Base-by-base conservation (phyloP, 2,113 vertebrate species). In the Gasterosteus nipponicus region DNA sequence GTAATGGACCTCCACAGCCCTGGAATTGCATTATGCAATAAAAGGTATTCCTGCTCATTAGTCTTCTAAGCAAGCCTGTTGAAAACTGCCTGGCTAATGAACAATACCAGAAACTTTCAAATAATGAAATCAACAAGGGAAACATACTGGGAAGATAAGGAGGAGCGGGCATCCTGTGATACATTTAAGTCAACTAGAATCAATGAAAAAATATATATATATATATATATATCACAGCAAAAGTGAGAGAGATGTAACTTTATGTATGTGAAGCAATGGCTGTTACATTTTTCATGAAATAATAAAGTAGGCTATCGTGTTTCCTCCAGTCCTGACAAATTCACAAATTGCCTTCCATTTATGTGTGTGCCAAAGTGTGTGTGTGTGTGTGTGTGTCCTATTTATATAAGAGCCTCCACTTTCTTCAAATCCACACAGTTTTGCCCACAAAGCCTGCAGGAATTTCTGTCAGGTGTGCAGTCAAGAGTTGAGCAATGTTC, bases 71-170 rank as follows among this genome's bases (percentile, higher is more conserved):
- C 75, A 77, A 86, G 67, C 78, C 79, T 81, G 81, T 87, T 81
- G 80, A 90, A 89, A 90, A 81, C 69, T 71, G 87, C 62, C 86
- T 53, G 86, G 82, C 87, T 93, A 92, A 92, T 93, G 91, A 94
- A 91, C 71, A 86, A 57, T 3, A 81, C 69, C 47, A 81, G 76
- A 85, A 66, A 69, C 7, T 5, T 42, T 14, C 16, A 44, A 19
- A 54, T 33, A 49, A 49, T 77, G 61, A 70, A 64, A 75, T 75
- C 57, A 80, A 72, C 14, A 8, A 54, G 53, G 22, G 47, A 78
- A 79, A 75, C 42, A 31, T 26, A 5, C 42, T 33, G 51, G 53
- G 65, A 31, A 60, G 12, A 72, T 29, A 56, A 5, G 42, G 31
- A 42, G 42, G 31, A 42, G 35, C 31, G 41, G 65, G 10, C 53